phyloP scores from a whole-genome alignment of 2,113 vertebrate genomes.

The Heptranchias perlo region DNA sequence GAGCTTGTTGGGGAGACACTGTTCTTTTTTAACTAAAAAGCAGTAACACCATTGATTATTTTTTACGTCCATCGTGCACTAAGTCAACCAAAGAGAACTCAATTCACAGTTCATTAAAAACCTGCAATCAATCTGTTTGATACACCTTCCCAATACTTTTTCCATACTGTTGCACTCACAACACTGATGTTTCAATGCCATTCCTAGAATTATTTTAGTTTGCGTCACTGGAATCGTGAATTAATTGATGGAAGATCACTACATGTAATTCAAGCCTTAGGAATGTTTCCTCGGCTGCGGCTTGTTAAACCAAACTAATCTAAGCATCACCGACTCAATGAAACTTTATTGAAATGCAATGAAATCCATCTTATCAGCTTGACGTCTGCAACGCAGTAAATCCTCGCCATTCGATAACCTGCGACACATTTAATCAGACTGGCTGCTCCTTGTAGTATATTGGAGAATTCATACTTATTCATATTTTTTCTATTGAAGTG shows the following conservation, averaged over 20 bases:
- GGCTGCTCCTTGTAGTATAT: background rate
- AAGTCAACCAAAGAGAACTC: background rate
- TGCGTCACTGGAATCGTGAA: background rate
- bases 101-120: background rate
- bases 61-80: background rate
- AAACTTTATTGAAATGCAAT: constrained; percentile 23
- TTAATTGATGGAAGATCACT: background rate
- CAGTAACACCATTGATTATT: background rate
- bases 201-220: background rate
- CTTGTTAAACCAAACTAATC: background rate
- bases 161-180: too few relatives aligned
- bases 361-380: background rate
- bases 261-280: background rate
- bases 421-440: background rate
- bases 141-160: background rate
- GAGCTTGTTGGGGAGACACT: background rate
- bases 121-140: background rate
- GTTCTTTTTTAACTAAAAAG: background rate
- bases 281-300: background rate
- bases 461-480: background rate
- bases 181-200: background rate
- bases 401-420: background rate
- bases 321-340: background rate
- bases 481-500: background rate
- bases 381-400: background rate